These are phyloP conservation scores for Fulica atra DNA, from an alignment of 2,113 vertebrate species.

Conservation along the genomic window DNA sequence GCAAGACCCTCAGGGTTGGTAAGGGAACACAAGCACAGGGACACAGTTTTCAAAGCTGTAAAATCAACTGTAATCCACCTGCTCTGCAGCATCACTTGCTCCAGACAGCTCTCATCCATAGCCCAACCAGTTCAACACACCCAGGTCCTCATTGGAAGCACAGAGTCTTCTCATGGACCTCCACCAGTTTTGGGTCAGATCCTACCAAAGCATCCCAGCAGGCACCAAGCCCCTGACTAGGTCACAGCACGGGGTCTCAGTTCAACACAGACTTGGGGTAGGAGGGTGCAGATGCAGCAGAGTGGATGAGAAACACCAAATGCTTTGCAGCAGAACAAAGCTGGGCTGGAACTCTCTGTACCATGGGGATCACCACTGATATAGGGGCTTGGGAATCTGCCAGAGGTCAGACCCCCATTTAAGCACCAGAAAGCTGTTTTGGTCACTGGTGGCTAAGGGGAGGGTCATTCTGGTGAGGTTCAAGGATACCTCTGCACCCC, in stretches of 20 bases:
- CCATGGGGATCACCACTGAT: not conserved
- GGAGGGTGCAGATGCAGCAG: not conserved
- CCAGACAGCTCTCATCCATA: not conserved
- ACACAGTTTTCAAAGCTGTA: not conserved
- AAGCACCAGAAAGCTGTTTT: not conserved
- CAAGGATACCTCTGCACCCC: not conserved
- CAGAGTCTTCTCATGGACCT: not conserved
- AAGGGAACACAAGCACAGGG: not conserved
- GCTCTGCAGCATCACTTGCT: not conserved
- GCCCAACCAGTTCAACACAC: accelerated
- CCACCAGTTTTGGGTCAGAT: not conserved
- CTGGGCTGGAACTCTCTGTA: not conserved
- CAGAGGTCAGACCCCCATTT: not conserved
- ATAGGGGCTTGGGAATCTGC: not conserved
- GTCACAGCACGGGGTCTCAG: not conserved
- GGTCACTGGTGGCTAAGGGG: not conserved
- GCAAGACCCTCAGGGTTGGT: not conserved
- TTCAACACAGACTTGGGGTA: not conserved
- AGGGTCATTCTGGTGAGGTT: not conserved
- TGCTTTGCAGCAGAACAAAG: not conserved
- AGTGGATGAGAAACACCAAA: accelerated
- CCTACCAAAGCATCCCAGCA: not conserved
- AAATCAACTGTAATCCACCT: not conserved
- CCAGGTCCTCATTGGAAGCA: not conserved
- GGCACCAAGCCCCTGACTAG: accelerated